A percentile compares a stretch with the other conserved stretches of the same genome.
phyloP scores from a whole-genome alignment of 2,888 invertebrate genomes.

The Ditula angustiorana region DNA sequence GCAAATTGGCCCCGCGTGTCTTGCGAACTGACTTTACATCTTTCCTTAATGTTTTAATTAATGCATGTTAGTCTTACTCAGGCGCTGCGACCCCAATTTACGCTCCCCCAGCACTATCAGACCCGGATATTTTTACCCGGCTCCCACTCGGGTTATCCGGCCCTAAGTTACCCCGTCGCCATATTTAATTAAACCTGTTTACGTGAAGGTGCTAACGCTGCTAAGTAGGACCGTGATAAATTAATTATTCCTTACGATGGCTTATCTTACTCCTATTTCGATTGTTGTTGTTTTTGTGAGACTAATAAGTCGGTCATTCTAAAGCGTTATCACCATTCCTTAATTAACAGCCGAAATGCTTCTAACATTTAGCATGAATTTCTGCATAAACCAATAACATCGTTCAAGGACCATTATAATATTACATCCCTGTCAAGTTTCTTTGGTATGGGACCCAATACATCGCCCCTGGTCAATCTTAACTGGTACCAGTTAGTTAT shows the following conservation, averaged over 20 bases:
- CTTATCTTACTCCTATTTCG: not conserved
- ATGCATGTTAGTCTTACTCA: constrained; percentile 2
- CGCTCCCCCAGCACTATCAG: not conserved
- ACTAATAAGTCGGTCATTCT: no score
- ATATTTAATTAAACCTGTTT: constrained; percentile 16
- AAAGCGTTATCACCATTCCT: no score
- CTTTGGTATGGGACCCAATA: no score
- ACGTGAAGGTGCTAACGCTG: constrained; percentile 5
- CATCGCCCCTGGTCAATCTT: no score
- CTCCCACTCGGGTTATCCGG: not conserved
- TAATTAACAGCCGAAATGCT: no score
- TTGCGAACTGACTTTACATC: not conserved
- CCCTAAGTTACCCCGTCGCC: not conserved
- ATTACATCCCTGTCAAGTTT: no score
- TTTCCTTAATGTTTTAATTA: constrained; percentile 17
- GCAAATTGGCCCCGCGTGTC: not conserved
- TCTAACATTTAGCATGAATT: no score
- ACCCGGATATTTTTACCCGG: constrained; percentile 6
- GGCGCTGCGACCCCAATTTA: constrained; percentile 1
- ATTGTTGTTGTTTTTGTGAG: not conserved
- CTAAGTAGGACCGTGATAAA: not conserved
- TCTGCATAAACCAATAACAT: no score
- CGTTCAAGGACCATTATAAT: no score
- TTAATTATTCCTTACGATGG: not conserved
- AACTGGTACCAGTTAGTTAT: no score